Base-by-base conservation (phyloP, 2,113 vertebrate genomes). In the Sander vitreus region DNA sequence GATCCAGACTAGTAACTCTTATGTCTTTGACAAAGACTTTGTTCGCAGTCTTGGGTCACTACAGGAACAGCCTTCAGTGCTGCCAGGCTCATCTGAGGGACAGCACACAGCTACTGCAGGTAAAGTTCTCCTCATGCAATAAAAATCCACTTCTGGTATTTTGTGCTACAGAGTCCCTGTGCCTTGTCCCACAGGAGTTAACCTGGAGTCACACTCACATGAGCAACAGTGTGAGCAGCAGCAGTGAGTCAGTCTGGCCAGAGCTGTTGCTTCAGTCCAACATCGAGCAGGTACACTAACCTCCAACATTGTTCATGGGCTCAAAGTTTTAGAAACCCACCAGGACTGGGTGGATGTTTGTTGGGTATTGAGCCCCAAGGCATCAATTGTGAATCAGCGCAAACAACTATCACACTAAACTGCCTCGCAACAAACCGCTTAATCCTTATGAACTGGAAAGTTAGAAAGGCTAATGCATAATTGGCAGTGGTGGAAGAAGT, bases 191-290 rank as follows among this genome's bases (percentile, higher is more conserved):
- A 11, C 84, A 96, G 95, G 91, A 93, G 48, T 71, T 96, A 59
- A 85, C 86, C 19, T 92, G 90, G 87, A 92, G 86, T 76, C 91
- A 92, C 82, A 55, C 68, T 62, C 63, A 77, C 14, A 60, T 86
- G 4, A 85, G 89, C 66, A 74, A 63, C 45, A 76, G 69, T 3
- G 64, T 91, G 27, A 71, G 54, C 47, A 30, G 87, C 81, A 62
- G 58, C 68, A 47, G 76, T n/a, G 90, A 93, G 60, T 88, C 94
- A 0, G 67, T 92, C 53, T 96, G 95, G 95, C 92, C 88, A 0
- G 94, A 95, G 76, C 51, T 92, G 48, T 13, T 96, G 76, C 93
- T 95, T 27, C 94, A 95, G 90, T 80, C 90, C 62, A 95, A 93
- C 91, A 94, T 93, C 14, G 92, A 95, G 75, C 92, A 95, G 95